Conservation (phyloP, 2,888 invertebrate species). For the Lordiphosa andalusiaca region DNA sequence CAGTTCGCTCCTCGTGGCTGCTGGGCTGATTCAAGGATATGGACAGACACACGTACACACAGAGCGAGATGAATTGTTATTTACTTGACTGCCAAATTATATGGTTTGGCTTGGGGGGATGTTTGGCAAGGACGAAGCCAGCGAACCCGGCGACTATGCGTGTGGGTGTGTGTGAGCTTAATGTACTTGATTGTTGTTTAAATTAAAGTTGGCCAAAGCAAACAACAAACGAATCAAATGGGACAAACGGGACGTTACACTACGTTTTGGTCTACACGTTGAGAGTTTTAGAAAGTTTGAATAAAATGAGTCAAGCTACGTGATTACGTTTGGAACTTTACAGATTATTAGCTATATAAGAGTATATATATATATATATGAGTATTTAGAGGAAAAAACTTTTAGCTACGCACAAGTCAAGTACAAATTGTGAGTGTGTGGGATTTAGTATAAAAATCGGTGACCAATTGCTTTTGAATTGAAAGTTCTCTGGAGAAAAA, state of each 20-base stretch:
- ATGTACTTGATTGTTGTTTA: constrained; percentile 25
- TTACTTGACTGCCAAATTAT: constrained; percentile 32
- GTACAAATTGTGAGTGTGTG: constrained; percentile 54
- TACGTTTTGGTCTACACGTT: constrained; percentile 65
- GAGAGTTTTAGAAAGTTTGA: constrained; percentile 55
- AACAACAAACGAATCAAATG: constrained; percentile 35
- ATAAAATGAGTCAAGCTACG: constrained; percentile 65
- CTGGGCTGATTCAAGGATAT: constrained; percentile 25
- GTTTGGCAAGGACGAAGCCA: constrained; percentile 19
- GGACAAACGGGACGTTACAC: constrained; percentile 62
- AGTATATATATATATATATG: constrained; percentile 30
- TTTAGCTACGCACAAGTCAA: constrained; percentile 66
- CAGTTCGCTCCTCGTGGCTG: constrained; percentile 24
- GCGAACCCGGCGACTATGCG: constrained; percentile 9
- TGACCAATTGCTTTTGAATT: constrained; percentile 42
- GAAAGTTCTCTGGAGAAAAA: neutral
- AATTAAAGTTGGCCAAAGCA: constrained; percentile 22
- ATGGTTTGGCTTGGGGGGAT: constrained; percentile 20
- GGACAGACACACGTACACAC: constrained; percentile 32
- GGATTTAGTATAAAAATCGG: constrained; percentile 30
- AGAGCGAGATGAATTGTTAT: constrained; percentile 22
- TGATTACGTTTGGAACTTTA: constrained; percentile 53
- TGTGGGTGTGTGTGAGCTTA: constrained; percentile 16
- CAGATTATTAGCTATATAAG: constrained; percentile 26
- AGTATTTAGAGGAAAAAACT: constrained; percentile 47